Base-by-base conservation (phyloP, 2,797 vertebrate species). In the Ispidina lecontei region DNA sequence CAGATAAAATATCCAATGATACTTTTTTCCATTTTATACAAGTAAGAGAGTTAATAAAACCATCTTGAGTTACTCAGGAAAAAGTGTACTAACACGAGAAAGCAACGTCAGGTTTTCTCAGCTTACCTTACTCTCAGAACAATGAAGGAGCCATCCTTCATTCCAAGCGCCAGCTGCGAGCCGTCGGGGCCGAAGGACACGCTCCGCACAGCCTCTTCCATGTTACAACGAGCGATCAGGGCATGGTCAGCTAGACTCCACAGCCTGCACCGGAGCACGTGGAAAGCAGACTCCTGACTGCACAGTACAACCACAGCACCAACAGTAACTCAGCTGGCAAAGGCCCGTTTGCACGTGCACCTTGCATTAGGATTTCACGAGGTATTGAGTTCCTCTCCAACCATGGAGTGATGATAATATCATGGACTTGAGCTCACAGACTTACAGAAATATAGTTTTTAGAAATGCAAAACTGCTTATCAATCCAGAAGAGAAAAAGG, bases 81-180 rank as follows among this genome's bases (percentile, higher is more conserved):
- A 39, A 68, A 39, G 35, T 4, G 21, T 26, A 44, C 43, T 77
- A n/a, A 31, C 8, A 1, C 49, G 35, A 89, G 81, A 75, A 79
- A 65, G 11, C 16, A 51, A 47, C 2, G 14, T 16, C 52, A 73
- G 14, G n/a, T 56, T 69, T 86, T 63, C 21, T 52, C 59, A 98
- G 98, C 98, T 98, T 92, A 99, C 99, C 99, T 98, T 91, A 99
- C 99, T 68, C 99, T 97, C n/a, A 99, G 98, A 60, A 99, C 99
- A 14, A 99, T 99, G 96, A 99, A 99, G 35, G 99, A 99, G 26
- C 99, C 99, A 3, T 99, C 99, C 97, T 99, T 99, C 99, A 99
- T 99, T 25, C 99, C 99, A 35, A 99, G 97, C 7, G 98, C 99
- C 6, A 99, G 96, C 96, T 99, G 99, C 49, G 99, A 98, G 16